A percentile compares a stretch with the other conserved stretches of the same genome.
Evolutionary conservation across 1,140 invertebrate genomes (phyloP).

Genomic region (Drosophila hydei): DNA sequence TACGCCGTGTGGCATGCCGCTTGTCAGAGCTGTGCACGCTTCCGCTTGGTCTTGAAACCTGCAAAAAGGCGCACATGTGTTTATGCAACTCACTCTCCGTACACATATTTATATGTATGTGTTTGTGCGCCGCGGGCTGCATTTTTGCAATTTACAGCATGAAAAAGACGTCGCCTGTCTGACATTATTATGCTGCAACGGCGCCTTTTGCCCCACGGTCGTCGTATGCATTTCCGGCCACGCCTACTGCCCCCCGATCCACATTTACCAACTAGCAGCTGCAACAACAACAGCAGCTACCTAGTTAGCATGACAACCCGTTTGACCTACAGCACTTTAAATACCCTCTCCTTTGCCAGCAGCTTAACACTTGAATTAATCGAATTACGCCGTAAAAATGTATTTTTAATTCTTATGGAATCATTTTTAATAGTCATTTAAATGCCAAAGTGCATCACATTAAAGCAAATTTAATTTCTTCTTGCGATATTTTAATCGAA

Average conservation of each 20-base stretch:
- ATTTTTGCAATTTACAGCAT: slow-evolving; percentile 77
- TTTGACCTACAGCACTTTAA: slow-evolving; percentile 1
- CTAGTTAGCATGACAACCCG: slow-evolving; percentile 5
- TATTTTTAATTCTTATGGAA: not conserved
- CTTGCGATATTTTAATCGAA: not conserved
- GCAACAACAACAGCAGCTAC: not conserved
- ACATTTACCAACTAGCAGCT: not conserved
- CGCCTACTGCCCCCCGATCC: not conserved
- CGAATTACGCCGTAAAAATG: slow-evolving; percentile 11
- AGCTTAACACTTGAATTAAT: slow-evolving; percentile 9
- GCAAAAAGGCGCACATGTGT: slow-evolving; percentile 58
- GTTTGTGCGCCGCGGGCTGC: slow-evolving; percentile 48
- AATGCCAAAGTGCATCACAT: not conserved
- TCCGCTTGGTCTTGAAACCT: slow-evolving; percentile 79
- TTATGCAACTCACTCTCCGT: slow-evolving; percentile 21
- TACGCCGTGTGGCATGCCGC: slow-evolving; percentile 41
- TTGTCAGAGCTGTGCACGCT: slow-evolving; percentile 55
- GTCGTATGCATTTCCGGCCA: slow-evolving; percentile 63
- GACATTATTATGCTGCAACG: slow-evolving; percentile 79
- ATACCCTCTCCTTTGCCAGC: slow-evolving; percentile 18
- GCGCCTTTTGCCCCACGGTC: slow-evolving; percentile 69
- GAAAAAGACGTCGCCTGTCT: slow-evolving; percentile 79
- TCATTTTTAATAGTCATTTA: slow-evolving; percentile 9
- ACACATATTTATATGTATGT: slow-evolving; percentile 1
- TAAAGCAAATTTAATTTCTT: not conserved